Evolutionary conservation across 2,888 invertebrate genomes (phyloP).

Genomic region (Lagria hirta): DNA sequence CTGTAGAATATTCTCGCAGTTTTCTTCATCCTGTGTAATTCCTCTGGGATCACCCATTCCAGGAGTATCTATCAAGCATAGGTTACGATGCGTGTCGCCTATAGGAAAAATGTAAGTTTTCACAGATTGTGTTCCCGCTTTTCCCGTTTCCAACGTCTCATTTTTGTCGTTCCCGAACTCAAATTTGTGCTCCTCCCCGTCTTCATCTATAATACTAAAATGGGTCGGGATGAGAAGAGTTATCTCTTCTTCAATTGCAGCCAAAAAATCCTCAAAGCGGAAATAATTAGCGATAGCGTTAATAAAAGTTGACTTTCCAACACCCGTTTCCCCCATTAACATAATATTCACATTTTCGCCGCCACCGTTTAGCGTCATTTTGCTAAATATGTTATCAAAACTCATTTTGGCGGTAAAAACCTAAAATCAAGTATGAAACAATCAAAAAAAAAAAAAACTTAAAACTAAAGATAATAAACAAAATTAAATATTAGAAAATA

Average conservation of each 20-base stretch:
- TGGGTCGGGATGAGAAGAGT: slow-evolving; percentile 35
- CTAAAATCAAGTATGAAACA: no score
- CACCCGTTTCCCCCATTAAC: slow-evolving; percentile 41
- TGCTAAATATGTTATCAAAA: no score
- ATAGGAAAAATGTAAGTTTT: slow-evolving; percentile 34
- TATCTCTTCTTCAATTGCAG: slow-evolving; percentile 24
- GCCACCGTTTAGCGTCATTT: no score
- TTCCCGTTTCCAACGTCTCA: slow-evolving; percentile 27
- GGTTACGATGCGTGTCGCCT: slow-evolving; percentile 25
- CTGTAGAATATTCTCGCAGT: slow-evolving; percentile 36
- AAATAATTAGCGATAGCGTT: slow-evolving; percentile 41
- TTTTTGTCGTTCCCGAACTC: slow-evolving; percentile 25
- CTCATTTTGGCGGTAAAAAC: no score
- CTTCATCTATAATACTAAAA: slow-evolving; percentile 33
- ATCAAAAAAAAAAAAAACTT: no score
- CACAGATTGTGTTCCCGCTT: slow-evolving; percentile 32
- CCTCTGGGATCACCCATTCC: slow-evolving; percentile 40
- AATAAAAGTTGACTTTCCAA: slow-evolving; percentile 44
- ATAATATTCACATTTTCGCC: slow-evolving; percentile 35
- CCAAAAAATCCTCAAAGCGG: slow-evolving; percentile 27
- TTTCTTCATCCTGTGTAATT: slow-evolving; percentile 35
- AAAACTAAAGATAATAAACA: no score
- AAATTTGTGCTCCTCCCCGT: slow-evolving; percentile 3
- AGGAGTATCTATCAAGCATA: slow-evolving; percentile 44
- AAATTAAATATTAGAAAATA: no score